Evolutionary conservation across 2,888 invertebrate species (phyloP), one percentile per base, ranked within the genome.

Genomic region (Pegoplata infirma): DNA sequence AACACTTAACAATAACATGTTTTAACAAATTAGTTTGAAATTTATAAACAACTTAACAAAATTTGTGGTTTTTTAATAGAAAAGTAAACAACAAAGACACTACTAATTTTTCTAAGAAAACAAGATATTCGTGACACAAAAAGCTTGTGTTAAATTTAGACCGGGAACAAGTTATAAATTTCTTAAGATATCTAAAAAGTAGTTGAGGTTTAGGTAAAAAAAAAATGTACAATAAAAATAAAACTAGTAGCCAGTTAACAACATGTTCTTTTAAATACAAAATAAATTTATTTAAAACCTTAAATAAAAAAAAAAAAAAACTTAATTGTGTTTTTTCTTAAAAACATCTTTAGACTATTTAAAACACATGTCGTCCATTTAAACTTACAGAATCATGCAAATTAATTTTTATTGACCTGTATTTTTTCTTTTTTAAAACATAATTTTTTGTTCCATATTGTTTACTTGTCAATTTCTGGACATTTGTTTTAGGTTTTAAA

Each of bases 281-380:
- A 10, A 32, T 32, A 32, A 28, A 28, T 28, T 32, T 4, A 32
- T 2, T 32, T 32, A 32, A 32, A 7, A 32, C n/a, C n/a, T 32
- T 32, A 10, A 10, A 32, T 32, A 32, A 32, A 32, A n/a, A n/a
- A n/a, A n/a, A n/a, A n/a, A n/a, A n/a, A n/a, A 10, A 32, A 3
- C 10, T 2, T 32, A 2, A 2, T 28, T 28, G 1, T 28, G 28
- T 4, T 28, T 28, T 28, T 28, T n/a, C n/a, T n/a, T n/a, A n/a
- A n/a, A 28, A 28, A 28, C 5, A 28, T 28, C 28, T 28, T 28
- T 5, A 53, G 32, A 59, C 14, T n/a, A n/a, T n/a, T 53, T 59
- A 59, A 46, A 71, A 71, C 76, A 76, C 21, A 71, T 69, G 76
- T 71, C 25, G 46, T 10, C 28, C 14, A 5, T 8, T 32, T 32